These are phyloP conservation scores for Clupea harengus DNA, from an alignment of 2,113 vertebrate species.

Conservation along the genomic window DNA sequence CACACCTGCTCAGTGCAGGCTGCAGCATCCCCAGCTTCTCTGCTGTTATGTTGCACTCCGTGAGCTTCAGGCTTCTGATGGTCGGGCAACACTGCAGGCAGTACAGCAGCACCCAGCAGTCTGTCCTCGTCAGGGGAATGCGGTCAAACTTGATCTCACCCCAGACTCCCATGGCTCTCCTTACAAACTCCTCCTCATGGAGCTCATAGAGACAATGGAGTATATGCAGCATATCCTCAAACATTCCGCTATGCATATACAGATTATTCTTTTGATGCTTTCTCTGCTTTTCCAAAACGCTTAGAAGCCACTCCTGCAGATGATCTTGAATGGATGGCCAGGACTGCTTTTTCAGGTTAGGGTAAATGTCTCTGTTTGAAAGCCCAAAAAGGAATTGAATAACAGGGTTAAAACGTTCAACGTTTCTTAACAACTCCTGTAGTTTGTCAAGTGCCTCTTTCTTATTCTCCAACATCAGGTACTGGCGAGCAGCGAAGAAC, in stretches of 20 bases:
- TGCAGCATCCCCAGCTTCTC: slow-evolving; percentile 31
- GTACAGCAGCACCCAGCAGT: slow-evolving; percentile 34
- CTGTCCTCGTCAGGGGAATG: slow-evolving; percentile 17
- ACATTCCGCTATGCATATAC: no score
- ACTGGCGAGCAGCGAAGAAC: slow-evolving; percentile 46
- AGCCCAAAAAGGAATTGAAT: no score
- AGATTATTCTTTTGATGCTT: not conserved
- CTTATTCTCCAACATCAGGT: not conserved
- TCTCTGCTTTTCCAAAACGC: not conserved
- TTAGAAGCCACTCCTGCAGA: not conserved
- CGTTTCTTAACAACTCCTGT: not conserved
- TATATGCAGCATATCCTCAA: not conserved
- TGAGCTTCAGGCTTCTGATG: slow-evolving; percentile 28
- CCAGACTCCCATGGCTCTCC: not conserved
- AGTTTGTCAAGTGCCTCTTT: not conserved
- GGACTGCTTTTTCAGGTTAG: no score
- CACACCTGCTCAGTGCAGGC: slow-evolving; percentile 24
- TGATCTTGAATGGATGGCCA: no score
- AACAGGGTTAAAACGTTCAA: not conserved
- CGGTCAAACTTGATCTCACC: not conserved
- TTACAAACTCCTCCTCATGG: not conserved
- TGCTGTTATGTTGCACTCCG: not conserved
- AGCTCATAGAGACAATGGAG: not conserved
- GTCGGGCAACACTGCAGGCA: slow-evolving; percentile 23
- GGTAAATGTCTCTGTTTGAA: no score